These are phyloP conservation scores for Adelphocoris suturalis DNA, from an alignment of 2,888 invertebrate genomes.

Conservation along the genomic window DNA sequence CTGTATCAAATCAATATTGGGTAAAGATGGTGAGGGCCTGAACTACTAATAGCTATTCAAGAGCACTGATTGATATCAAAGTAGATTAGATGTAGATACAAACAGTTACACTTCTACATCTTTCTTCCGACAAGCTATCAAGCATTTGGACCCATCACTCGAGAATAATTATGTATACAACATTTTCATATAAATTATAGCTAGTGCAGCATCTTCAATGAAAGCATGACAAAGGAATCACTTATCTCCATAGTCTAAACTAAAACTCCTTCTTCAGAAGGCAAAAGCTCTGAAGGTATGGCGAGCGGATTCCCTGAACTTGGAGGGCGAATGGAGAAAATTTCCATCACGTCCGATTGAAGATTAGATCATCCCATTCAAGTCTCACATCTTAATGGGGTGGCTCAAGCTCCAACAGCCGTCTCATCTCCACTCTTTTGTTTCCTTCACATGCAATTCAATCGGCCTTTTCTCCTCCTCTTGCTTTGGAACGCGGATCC, in stretches of 20 bases:
- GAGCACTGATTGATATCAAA: too few species aligned
- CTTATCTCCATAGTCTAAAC: neutral
- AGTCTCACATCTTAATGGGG: constrained; percentile 40
- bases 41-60: too few species aligned
- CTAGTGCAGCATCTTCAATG: too few species aligned
- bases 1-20: too few species aligned
- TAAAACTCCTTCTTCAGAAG: neutral
- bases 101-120: too few species aligned
- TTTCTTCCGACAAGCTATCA: too few species aligned
- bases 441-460: constrained; percentile 41
- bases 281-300: neutral
- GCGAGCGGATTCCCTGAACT: constrained; percentile 1
- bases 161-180: too few species aligned
- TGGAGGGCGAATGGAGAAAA: constrained; percentile 31
- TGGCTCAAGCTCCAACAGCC: constrained; percentile 8
- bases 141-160: too few species aligned
- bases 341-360: constrained; percentile 56
- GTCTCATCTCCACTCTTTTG: constrained; percentile 54
- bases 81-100: too few species aligned
- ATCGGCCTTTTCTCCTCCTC: constrained; percentile 42
- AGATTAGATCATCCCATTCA: constrained; percentile 63
- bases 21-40: too few species aligned
- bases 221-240: too few species aligned
- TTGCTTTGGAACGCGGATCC: neutral
- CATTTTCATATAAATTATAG: too few species aligned